Percentiles rank a stretch among this genome's conserved stretches.
phyloP scores from a whole-genome alignment of 2,113 vertebrate species.

The Cromileptes altivelis region DNA sequence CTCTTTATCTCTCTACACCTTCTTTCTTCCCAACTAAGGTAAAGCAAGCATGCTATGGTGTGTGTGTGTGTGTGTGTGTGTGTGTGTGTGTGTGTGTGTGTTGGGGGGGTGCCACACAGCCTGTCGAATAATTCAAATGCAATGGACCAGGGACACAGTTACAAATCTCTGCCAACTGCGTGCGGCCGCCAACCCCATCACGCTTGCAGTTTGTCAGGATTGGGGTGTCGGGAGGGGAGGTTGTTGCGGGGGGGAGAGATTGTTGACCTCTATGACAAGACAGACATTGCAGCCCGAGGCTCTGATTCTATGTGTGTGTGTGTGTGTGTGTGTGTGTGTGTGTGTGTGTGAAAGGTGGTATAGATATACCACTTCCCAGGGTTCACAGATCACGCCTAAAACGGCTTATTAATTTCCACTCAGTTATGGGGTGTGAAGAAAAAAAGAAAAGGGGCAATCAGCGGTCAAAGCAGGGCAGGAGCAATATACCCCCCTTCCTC shows the following conservation, averaged over 20 bases:
- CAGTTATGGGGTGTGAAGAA: conserved; percentile 76
- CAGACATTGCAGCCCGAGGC: conserved; percentile 63
- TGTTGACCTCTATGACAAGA: conserved; percentile 77
- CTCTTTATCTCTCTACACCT: conserved; percentile 1
- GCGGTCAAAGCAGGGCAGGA: conserved; percentile 49
- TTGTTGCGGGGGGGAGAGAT: conserved; percentile 31
- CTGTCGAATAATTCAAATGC: conserved; percentile 98
- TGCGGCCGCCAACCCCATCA: conserved; percentile 88
- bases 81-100: neutral
- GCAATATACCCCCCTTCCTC: conserved; percentile 8
- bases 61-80: neutral
- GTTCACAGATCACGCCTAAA: conserved; percentile 82
- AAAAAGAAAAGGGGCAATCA: conserved; percentile 65
- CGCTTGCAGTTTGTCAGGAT: conserved; percentile 95
- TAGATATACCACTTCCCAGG: conserved; percentile 69
- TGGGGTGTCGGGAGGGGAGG: conserved; percentile 54
- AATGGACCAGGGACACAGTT: conserved; percentile 96
- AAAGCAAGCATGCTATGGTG: conserved; percentile 75
- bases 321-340: conserved; percentile 33
- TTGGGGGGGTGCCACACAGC: conserved; percentile 68
- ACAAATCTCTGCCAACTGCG: conserved; percentile 96
- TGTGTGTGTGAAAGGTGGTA: conserved; percentile 27
- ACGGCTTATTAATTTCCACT: conserved; percentile 83
- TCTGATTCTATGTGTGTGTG: conserved; percentile 33
- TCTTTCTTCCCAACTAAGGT: conserved; percentile 82